Evolutionary conservation across 2,888 invertebrate genomes (phyloP).

Genomic region (Acholoe squamosa): DNA sequence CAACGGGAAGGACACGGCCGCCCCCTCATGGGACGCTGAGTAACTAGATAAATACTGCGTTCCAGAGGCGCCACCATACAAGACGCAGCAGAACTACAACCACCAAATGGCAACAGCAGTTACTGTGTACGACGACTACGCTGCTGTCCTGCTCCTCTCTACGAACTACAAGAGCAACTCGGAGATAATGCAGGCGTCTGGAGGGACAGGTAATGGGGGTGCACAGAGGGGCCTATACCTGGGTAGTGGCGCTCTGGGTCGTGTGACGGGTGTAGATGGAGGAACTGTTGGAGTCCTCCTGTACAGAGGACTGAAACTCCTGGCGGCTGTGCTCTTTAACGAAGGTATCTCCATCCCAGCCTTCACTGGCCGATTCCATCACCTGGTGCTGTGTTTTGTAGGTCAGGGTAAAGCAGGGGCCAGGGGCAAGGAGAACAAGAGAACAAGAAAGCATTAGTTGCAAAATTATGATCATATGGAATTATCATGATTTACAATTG

Average conservation of each 20-base stretch:
- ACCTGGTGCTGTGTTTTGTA: slow-evolving; percentile 1
- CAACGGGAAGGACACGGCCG: neutral
- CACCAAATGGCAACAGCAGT: neutral
- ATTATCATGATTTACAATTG: too few relatives aligned
- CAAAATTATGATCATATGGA: neutral
- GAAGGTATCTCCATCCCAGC: slow-evolving; percentile 43
- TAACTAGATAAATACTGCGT: neutral
- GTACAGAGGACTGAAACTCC: slow-evolving; percentile 37
- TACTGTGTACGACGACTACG: neutral
- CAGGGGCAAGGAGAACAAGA: neutral
- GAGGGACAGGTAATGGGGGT: neutral
- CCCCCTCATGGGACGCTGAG: slow-evolving; percentile 17
- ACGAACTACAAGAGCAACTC: neutral
- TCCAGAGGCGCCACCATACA: neutral
- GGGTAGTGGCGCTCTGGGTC: slow-evolving; percentile 1
- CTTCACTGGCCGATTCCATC: slow-evolving; percentile 19
- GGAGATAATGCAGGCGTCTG: neutral
- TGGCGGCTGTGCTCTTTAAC: neutral
- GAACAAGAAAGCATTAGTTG: slow-evolving; percentile 21
- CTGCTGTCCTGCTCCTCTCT: neutral
- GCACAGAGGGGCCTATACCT: neutral
- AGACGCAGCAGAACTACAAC: neutral
- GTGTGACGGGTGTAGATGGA: neutral
- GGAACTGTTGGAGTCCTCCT: slow-evolving; percentile 42
- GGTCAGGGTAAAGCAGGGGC: neutral